Conservation (phyloP, 1,140 invertebrate species). For the Penaeus vannamei region DNA sequence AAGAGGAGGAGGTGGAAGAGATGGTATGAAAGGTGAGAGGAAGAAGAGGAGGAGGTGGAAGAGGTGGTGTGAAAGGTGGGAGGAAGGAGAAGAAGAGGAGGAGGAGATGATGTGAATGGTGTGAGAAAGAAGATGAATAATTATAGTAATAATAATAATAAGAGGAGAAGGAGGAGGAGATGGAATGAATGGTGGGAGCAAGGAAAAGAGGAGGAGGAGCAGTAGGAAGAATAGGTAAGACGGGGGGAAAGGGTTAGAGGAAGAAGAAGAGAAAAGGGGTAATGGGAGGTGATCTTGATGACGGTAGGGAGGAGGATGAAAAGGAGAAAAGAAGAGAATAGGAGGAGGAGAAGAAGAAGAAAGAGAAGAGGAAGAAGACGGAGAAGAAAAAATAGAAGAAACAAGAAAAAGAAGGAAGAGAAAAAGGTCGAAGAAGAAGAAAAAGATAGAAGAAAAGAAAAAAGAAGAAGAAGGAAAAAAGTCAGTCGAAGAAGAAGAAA, state of each 20-base stretch:
- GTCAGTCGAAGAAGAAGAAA: background rate
- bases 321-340: too few relatives aligned
- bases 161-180: background rate
- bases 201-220: background rate
- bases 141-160: too few relatives aligned
- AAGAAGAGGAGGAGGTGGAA: too few relatives aligned
- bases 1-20: too few relatives aligned
- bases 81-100: background rate
- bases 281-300: background rate
- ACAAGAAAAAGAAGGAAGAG: background rate
- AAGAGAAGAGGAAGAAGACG: background rate
- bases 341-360: background rate
- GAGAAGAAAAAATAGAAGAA: background rate
- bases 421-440: too few relatives aligned
- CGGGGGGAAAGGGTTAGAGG: background rate
- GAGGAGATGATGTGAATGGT: background rate
- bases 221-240: background rate
- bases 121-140: background rate
- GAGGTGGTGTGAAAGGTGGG: too few relatives aligned
- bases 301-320: too few relatives aligned
- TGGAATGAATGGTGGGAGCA: background rate
- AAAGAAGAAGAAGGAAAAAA: background rate
- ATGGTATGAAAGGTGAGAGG: too few relatives aligned
- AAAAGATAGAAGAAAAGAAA: too few relatives aligned
- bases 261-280: background rate